Evolutionary conservation across 2,888 invertebrate genomes (phyloP), one percentile per base, ranked within the genome.

Genomic region (Hydrotaea cyrtoneurina): DNA sequence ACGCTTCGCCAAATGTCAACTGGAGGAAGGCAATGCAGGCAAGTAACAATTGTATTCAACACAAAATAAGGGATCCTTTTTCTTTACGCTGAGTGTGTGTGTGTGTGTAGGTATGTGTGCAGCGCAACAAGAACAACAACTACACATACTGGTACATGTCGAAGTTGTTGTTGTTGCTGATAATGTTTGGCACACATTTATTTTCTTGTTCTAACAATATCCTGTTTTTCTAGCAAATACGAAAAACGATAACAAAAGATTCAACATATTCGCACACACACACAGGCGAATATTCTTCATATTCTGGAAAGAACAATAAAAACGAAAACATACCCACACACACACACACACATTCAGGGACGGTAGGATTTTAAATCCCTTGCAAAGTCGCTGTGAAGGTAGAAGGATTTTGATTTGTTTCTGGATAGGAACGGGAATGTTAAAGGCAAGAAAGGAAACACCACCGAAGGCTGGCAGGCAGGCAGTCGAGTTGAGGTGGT

Each of bases 121-220:
- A 46, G 3, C 13, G 11, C 17, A 69, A 69, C 43, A 43, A 64
- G 8, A 10, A 39, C 39, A 7, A 36, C 13, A 46, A 23, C 31
- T 31, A 62, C 23, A 69, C 43, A 46, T 17, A 62, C 62, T 59
- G 17, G 13, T 57, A 53, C 53, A 55, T 39, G 19, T 76, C 64
- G 77, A 10, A 59, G 53, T 55, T 31, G 31, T 31, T 31, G 7
- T 31, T 31, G 55, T 31, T 26, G 66, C 43, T 77, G 77, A 39
- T 74, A 57, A 59, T 74, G 59, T 74, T 74, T 74, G 74, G 59
- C 74, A 74, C 59, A 74, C 59, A 74, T 74, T 43, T 69, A 59
- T 74, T 78, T 78, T 78, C 53, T 77, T 82, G 50, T 81, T 53
- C 26, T 55, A 69, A 62, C 73, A 76, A 78, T 81, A 80, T 85